Evolutionary conservation across 1,140 invertebrate species (phyloP), one percentile per base, ranked within the genome.

Genomic region (Listronotus oregonensis): DNA sequence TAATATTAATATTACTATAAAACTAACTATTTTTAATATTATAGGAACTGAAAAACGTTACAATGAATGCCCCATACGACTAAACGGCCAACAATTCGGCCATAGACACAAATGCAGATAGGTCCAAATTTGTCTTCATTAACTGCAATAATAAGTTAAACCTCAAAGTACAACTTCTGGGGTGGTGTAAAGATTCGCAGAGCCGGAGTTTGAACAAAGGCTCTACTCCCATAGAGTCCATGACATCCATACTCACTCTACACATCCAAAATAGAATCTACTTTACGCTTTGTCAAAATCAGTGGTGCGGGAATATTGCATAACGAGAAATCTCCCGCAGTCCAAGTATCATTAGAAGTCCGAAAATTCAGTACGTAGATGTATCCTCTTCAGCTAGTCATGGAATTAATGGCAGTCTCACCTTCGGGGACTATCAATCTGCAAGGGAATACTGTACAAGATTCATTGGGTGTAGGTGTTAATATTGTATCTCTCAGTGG

Each of bases 221-320:
- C 80, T 91, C 6, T 93, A 91, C 72, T 90, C 92, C 73, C 86
- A 92, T 74, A 84, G 90, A 42, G 87, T 93, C 63, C 91, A 94
- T 72, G 91, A 94, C 71, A 84, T 89, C 27, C 84, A 89, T 7
- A 92, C 90, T 0, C 91, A 93, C 73, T 86, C 87, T 63, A 87
- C 87, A 0, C 73, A 86, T 32, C 83, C 80, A 15, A 82, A 68
- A 81, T 84, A 37, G 90, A 93, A 73, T 96, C 94, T 14, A 79
- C 86, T 0, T 69, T 99, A 51, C 87, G 92, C 73, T 91, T 89
- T 75, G 88, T 98, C 0, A 89, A 94, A 67, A 93, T 99, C 43
- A 85, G 88, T 34, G 95, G 96, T n/a, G 98, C 97, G 49, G 98
- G 96, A 14, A 90, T 98, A 55, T 81, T 98, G 9, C 98, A 99